Base-by-base conservation (phyloP, 2,113 vertebrate genomes). In the Sardina pilchardus region DNA sequence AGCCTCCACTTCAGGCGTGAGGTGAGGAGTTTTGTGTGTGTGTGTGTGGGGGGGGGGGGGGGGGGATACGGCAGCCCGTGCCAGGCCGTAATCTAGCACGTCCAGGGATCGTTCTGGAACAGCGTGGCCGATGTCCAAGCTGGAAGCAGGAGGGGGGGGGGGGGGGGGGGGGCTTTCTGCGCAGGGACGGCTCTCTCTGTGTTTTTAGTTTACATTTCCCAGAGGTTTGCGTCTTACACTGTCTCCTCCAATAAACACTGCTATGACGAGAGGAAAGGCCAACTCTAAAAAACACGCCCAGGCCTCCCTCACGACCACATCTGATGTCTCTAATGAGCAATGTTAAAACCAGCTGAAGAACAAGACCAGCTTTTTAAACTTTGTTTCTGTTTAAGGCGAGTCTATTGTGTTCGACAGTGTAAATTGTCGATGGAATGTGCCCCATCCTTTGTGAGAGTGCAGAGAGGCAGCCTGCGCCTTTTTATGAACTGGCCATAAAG, bases 171-270 rank as follows among this genome's bases (percentile, higher is more conserved):
- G n/a, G 2, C 26, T 34, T 26, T 30, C 26, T 16, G 16, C 12
- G 30, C 63, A 34, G 63, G 26, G 14, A 12, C n/a, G 26, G n/a
- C 30, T 89, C 89, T 89, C 88, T 86, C 86, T 12, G 88, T 82
- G 89, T n/a, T 36, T 36, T 81, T 83, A 89, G 91, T 94, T 94
- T 94, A 94, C 91, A 93, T 93, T 94, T 89, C 86, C 89, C 87
- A 88, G 87, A 86, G 88, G 83, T 85, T 90, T 90, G 86, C 39
- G 67, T 88, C 87, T 83, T 86, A 6, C 56, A 30, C 50, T 53
- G 43, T 26, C 78, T 39, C 42, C 36, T 89, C 82, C 88, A 90
- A 89, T 93, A 94, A 94, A 93, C 89, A 93, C 1, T 82, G 89
- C 89, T 88, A 14, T 36, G 47, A 78, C 75, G 8, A 50, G 42